phyloP scores from a whole-genome alignment of 2,797 vertebrate species.

The Rhinophrynus dorsalis region DNA sequence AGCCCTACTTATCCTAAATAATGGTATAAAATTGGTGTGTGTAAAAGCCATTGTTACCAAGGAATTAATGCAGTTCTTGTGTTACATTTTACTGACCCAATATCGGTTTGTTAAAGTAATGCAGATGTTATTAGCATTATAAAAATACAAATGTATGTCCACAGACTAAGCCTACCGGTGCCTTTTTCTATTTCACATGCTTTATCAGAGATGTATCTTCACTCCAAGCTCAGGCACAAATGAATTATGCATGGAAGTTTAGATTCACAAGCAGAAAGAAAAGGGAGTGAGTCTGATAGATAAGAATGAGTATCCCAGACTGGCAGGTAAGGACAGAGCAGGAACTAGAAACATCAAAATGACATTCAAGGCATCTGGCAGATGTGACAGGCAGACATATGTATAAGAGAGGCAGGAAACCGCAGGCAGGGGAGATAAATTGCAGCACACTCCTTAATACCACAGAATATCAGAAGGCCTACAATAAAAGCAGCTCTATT shows the following conservation, averaged over 20 bases:
- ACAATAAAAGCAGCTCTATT: no score
- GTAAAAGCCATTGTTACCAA: no score
- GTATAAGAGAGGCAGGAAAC: constrained; percentile 2
- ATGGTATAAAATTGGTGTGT: no score
- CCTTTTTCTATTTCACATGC: neutral
- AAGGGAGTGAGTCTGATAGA: constrained; percentile 8
- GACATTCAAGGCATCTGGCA: constrained; percentile 17
- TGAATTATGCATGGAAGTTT: constrained; percentile 42
- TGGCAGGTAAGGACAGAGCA: constrained; percentile 38
- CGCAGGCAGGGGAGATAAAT: constrained; percentile 8
- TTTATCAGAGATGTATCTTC: constrained; percentile 29
- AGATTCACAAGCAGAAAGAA: constrained; percentile 25
- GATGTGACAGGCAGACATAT: constrained; percentile 23
- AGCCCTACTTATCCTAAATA: no score
- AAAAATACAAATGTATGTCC: constrained; percentile 3
- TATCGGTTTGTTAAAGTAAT: neutral
- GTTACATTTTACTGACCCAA: neutral
- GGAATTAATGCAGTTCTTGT: neutral
- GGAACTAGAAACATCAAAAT: neutral
- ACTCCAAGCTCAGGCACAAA: constrained; percentile 1
- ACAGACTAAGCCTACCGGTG: neutral
- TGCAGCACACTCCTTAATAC: neutral
- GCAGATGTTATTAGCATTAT: neutral
- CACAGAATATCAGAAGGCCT: neutral
- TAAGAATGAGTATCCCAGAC: constrained; percentile 14